Base-by-base conservation (phyloP, 2,888 invertebrate genomes). In the Acanthosepion pharaonis region DNA sequence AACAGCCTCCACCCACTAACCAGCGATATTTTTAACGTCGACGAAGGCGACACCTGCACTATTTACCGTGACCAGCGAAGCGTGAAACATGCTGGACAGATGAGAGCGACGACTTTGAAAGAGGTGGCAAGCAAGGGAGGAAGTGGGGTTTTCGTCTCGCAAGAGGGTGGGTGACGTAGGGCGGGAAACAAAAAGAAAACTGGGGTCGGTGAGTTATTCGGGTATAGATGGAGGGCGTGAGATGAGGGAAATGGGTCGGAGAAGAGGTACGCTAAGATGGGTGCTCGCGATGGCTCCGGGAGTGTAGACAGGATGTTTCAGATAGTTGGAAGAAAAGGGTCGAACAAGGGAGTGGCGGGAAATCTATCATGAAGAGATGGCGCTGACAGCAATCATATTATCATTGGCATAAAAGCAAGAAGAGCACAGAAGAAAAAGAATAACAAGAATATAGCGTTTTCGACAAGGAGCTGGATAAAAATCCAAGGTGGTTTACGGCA, bases 31-130 rank as follows among this genome's bases (percentile, higher is more conserved):
- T 78, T 78, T 78, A 78, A n/a, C 78, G 78, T 78, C 78, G 78
- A 78, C n/a, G n/a, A n/a, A 78, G n/a, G n/a, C 78, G 78, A 78
- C 78, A 78, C 78, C 78, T 78, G 78, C 78, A 78, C 78, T 78
- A 78, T 78, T 78, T 78, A 78, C 78, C 78, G 78, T 78, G n/a
- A 78, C 78, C 78, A 78, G n/a, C 78, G 9, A 11, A n/a, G 78
- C 78, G 78, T 78, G 18, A 78, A 78, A 78, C 78, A n/a, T n/a
- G 78, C 78, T n/a, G 78, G 78, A n/a, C 78, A 78, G 78, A 78
- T 78, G 78, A 78, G n/a, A 78, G n/a, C 78, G n/a, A 78, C 78
- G n/a, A 78, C n/a, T 78, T 78, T 78, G n/a, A 78, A 78, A 78
- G 78, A 78, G n/a, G n/a, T 78, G 78, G n/a, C 15, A n/a, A 9